A percentile compares a stretch with the other conserved stretches of the same genome.
phyloP scores from a whole-genome alignment of 1,140 invertebrate species.

The Drosophila parvula region DNA sequence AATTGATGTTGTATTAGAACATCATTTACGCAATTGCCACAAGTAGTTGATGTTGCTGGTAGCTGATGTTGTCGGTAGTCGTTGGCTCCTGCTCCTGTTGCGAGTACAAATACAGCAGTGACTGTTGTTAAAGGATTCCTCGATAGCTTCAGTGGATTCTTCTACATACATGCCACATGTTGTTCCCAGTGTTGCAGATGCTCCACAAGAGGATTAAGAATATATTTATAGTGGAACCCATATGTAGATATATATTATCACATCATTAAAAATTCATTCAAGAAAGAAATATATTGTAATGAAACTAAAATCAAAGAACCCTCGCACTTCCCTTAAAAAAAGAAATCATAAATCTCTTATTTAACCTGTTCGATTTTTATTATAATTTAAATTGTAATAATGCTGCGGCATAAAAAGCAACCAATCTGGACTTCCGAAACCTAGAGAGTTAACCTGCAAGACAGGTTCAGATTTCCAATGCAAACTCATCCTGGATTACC shows the following conservation, averaged over 20 bases:
- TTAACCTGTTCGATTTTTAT: too few relatives aligned
- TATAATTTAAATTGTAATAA: neutral
- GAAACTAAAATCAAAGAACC: too few relatives aligned
- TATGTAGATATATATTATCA: too few relatives aligned
- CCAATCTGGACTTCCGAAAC: constrained; percentile 2
- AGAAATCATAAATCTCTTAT: too few relatives aligned
- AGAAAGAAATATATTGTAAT: too few relatives aligned
- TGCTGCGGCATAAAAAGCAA: neutral
- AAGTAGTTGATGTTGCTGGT: constrained; percentile 48
- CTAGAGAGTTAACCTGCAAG: constrained; percentile 35
- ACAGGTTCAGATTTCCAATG: constrained; percentile 26
- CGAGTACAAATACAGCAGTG: neutral
- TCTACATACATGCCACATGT: neutral
- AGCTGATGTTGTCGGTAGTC: constrained; percentile 20
- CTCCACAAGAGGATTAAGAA: too few relatives aligned
- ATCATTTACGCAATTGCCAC: constrained; percentile 79
- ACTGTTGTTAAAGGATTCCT: neutral
- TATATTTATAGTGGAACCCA: neutral
- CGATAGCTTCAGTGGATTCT: neutral
- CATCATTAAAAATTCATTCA: too few relatives aligned
- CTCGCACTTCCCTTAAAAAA: too few relatives aligned
- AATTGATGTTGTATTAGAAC: constrained; percentile 83
- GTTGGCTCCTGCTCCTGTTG: constrained; percentile 34
- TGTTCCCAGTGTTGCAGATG: neutral
- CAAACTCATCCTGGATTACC: constrained; percentile 50